Conservation (phyloP, 2,888 invertebrate species). For the Apotomis capreana region DNA sequence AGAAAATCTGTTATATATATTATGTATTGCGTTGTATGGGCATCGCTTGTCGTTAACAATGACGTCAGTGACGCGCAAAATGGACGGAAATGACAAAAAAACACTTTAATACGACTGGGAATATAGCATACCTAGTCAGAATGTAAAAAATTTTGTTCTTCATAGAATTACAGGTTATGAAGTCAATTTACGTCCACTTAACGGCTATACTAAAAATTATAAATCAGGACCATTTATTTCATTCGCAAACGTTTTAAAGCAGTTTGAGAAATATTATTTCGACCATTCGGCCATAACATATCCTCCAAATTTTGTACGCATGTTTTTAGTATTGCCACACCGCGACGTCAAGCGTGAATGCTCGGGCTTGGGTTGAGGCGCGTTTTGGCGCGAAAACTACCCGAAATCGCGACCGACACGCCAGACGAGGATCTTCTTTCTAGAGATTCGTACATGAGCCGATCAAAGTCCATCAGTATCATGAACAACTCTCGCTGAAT, state of each 20-base stretch:
- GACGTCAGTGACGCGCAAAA: constrained; percentile 63
- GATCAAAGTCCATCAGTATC: background rate
- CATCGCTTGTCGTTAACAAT: constrained; percentile 82
- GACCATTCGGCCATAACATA: background rate
- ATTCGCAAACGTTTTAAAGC: background rate
- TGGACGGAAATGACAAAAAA: constrained; percentile 52
- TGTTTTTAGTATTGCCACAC: constrained; percentile 56
- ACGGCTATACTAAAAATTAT: constrained; percentile 48
- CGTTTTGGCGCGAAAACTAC: constrained; percentile 49
- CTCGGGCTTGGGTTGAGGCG: constrained; percentile 81
- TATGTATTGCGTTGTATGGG: constrained; percentile 71
- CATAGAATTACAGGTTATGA: background rate
- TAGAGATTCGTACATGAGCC: constrained; percentile 26
- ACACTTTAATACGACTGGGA: background rate
- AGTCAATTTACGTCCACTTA: constrained; percentile 47
- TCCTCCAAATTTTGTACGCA: constrained; percentile 47
- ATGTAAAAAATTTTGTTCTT: background rate
- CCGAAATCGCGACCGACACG: constrained; percentile 27
- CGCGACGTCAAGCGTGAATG: constrained; percentile 80
- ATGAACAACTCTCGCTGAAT: constrained; percentile 4
- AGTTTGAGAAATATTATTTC: background rate
- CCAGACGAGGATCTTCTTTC: constrained; percentile 21
- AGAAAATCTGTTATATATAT: constrained; percentile 45
- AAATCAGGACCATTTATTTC: background rate
- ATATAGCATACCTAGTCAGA: no score